Evolutionary conservation across 2,888 invertebrate genomes (phyloP).

Genomic region (Meloe dianella): DNA sequence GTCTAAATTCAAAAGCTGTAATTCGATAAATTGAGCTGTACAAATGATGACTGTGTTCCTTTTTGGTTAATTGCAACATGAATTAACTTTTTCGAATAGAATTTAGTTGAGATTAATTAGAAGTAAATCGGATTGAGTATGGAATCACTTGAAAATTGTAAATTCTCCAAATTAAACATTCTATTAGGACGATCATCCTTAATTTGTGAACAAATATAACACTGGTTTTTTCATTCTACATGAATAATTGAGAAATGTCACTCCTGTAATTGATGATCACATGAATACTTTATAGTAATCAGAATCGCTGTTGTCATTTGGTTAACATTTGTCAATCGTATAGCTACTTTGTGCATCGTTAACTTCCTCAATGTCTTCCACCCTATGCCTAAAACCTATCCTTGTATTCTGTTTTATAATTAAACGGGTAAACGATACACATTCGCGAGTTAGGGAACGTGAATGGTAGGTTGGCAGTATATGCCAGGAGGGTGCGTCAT

Average conservation of each 20-base stretch:
- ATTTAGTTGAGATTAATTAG: background rate
- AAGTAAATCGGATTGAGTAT: background rate
- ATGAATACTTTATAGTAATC: background rate
- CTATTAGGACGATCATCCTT: background rate
- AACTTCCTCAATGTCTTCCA: background rate
- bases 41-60: conserved; percentile 27
- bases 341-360: background rate
- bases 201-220: background rate
- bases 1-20: conserved; percentile 25
- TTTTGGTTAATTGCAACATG: conserved; percentile 24
- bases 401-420: conserved; percentile 30
- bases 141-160: background rate
- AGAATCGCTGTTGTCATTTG: background rate
- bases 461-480: conserved; percentile 20
- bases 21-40: conserved; percentile 29
- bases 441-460: conserved; percentile 32
- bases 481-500: conserved; percentile 15
- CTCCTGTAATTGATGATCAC: background rate
- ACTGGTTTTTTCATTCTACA: background rate
- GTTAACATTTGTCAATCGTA: background rate
- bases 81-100: conserved; percentile 14
- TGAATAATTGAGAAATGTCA: background rate
- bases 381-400: background rate
- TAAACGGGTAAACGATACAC: conserved; percentile 32
- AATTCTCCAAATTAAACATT: background rate